A percentile compares a stretch with the other conserved stretches of the same genome.
Evolutionary conservation across 2,113 vertebrate genomes (phyloP).

Genomic region (Pterophyllum scalare): DNA sequence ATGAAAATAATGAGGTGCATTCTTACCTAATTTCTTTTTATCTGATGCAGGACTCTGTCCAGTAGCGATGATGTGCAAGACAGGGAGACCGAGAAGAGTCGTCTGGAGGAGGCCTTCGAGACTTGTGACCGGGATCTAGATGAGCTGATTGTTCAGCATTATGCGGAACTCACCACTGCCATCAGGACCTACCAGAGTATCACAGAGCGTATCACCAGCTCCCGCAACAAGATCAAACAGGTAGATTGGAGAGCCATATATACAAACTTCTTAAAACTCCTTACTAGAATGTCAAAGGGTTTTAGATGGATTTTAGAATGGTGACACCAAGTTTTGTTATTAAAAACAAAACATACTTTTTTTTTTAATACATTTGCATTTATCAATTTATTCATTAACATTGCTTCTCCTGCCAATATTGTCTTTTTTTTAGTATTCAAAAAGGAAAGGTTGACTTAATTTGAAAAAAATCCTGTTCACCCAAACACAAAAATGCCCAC

Average conservation of each 20-base stretch:
- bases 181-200: constrained; percentile 99
- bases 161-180: constrained; percentile 94
- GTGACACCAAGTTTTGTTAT: neutral
- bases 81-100: constrained; percentile 93
- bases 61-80: constrained; percentile 95
- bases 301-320: neutral
- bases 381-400: neutral
- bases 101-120: constrained; percentile 96
- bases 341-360: neutral
- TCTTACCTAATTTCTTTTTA: neutral
- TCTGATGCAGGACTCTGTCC: constrained; percentile 87
- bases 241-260: constrained; percentile 62
- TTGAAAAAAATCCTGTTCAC: neutral
- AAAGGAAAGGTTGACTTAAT: too few relatives aligned
- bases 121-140: constrained; percentile 93
- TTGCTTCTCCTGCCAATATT: neutral
- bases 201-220: constrained; percentile 97
- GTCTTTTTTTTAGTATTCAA: neutral
- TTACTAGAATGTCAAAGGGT: neutral
- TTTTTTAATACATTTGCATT: constrained; percentile 3
- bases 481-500: constrained; percentile 1
- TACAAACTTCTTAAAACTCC: neutral
- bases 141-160: constrained; percentile 94
- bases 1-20: neutral
- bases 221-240: constrained; percentile 97